Base-by-base conservation (phyloP, 1,140 invertebrate species). In the Heliconius hewitsoni region DNA sequence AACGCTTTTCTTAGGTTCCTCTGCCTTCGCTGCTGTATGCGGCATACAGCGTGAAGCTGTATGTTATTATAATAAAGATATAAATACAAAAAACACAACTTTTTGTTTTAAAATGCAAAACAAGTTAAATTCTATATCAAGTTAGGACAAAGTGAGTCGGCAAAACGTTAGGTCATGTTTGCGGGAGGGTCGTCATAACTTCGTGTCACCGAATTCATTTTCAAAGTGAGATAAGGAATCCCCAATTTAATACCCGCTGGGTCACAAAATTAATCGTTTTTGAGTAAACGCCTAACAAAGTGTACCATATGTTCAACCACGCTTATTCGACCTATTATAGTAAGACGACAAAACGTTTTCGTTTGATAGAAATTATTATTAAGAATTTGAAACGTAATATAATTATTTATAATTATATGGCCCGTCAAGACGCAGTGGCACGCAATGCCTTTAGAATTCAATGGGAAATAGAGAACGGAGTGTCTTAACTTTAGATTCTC, bases 161-260 rank as follows among this genome's bases (percentile, higher is more conserved):
- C 60, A 66, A 80, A 73, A 80, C 57, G 42, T 72, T 75, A 55
- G 70, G 42, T 80, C 52, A 42, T 73, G 19, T 76, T 76, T 60
- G 50, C 55, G 52, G 71, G 71, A 76, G 74, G 79, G 42, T 73
- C 39, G 74, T 73, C 50, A 57, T 76, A 73, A 73, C 71, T 78
- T 72, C 50, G 74, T 71, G 79, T 76, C 70, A 73, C 42, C 18
- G 74, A 80, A 80, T 80, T 76, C 71, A 80, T 80, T 80, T 80
- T 73, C 73, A 79, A 74, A 60, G 27, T 16, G 46, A 74, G 78
- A 79, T 79, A 79, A 79, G 78, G 73, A 79, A 78, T 42, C 50
- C 72, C 39, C 55, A 74, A 70, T 30, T 74, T 76, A 27, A 60
- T 73, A 79, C 73, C 34, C 73, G n/a, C 13, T 79, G 50, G 73